phyloP scores from a whole-genome alignment of 2,797 vertebrate species.

The Philypnodon macrostomus region DNA sequence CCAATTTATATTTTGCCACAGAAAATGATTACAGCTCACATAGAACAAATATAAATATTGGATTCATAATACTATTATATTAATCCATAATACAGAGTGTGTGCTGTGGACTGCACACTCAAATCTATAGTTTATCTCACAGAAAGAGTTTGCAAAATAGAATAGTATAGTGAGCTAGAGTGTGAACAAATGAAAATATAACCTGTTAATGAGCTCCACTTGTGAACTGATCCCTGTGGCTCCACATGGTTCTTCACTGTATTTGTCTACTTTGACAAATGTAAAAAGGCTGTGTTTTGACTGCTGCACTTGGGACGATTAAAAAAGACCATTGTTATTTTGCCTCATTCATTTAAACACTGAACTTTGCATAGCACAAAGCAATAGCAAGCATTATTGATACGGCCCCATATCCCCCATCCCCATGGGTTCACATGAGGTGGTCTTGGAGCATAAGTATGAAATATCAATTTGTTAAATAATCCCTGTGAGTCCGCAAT shows the following conservation, averaged over 20 bases:
- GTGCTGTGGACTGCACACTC: too few relatives aligned
- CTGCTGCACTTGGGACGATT: constrained; percentile 44
- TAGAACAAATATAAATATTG: too few relatives aligned
- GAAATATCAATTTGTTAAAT: constrained; percentile 23
- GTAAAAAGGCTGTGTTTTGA: constrained; percentile 37
- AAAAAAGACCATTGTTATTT: constrained; percentile 30
- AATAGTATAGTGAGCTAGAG: too few relatives aligned
- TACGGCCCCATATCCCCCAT: constrained; percentile 12
- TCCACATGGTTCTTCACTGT: constrained; percentile 26
- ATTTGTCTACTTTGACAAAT: constrained; percentile 46
- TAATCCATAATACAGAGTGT: too few relatives aligned
- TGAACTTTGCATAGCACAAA: constrained; percentile 24
- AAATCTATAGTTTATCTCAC: too few relatives aligned
- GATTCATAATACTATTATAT: too few relatives aligned
- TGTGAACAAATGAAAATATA: too few relatives aligned
- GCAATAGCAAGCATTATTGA: constrained; percentile 7
- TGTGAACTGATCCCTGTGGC: constrained; percentile 25
- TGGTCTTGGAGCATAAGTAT: constrained; percentile 18
- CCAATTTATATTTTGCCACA: too few relatives aligned
- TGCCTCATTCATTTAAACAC: constrained; percentile 16
- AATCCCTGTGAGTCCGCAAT: constrained; percentile 9
- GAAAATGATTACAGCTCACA: too few relatives aligned
- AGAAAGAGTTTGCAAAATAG: too few relatives aligned
- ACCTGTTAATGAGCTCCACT: constrained; percentile 1
- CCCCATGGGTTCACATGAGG: constrained; percentile 25